phyloP scores from a whole-genome alignment of 2,797 vertebrate species.

The Enteromius trimaculatus region DNA sequence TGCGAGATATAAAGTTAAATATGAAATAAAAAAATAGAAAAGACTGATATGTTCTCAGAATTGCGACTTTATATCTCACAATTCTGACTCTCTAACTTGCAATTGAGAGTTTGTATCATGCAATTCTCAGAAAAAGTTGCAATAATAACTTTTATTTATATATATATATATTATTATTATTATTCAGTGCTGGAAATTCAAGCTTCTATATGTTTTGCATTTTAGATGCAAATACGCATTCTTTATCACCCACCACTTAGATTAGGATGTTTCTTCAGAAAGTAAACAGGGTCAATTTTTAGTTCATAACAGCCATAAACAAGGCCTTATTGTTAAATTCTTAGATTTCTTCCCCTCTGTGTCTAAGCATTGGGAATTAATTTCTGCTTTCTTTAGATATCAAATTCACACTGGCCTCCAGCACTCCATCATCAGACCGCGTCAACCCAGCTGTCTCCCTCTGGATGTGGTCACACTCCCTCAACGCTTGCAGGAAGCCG shows the following conservation, averaged over 20 bases:
- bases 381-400: slow-evolving; percentile 79
- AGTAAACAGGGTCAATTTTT: background rate
- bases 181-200: too few relatives aligned
- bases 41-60: too few relatives aligned
- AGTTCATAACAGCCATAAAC: background rate
- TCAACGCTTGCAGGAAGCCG: slow-evolving; percentile 88
- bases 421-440: slow-evolving; percentile 93
- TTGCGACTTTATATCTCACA: too few relatives aligned
- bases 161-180: too few relatives aligned
- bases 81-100: too few relatives aligned
- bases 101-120: too few relatives aligned
- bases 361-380: background rate
- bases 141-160: too few relatives aligned
- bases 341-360: background rate
- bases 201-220: too few relatives aligned
- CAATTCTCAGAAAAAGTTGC: too few relatives aligned
- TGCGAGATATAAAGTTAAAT: too few relatives aligned
- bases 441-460: slow-evolving; percentile 94
- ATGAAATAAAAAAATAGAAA: too few relatives aligned
- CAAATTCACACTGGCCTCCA: slow-evolving; percentile 84
- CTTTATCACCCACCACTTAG: background rate
- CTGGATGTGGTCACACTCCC: slow-evolving; percentile 88
- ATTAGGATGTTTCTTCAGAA: background rate
- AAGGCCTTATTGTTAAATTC: background rate
- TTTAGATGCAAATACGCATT: background rate